Evolutionary conservation across 2,113 vertebrate species (phyloP), one percentile per base, ranked within the genome.

Genomic region (Sturnus vulgaris): DNA sequence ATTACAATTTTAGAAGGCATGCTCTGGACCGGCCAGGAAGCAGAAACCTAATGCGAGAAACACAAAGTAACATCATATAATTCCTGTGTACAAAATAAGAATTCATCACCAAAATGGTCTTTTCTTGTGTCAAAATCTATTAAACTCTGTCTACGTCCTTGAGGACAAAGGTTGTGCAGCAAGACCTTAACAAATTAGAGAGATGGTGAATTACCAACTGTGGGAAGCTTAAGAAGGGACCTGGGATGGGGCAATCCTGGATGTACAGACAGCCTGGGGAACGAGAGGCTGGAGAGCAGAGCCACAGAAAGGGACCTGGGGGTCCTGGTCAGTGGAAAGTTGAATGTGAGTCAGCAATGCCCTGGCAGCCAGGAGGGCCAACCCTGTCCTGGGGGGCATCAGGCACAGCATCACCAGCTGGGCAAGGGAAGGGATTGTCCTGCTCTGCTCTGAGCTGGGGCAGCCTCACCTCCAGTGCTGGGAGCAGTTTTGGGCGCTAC

Each of bases 401-500:
- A 65, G 49, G 50, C 50, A 52, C 25, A 52, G 30, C n/a, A 47
- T 21, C 0, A 0, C 15, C 75, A 63, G 35, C 21, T 0, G 0
- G 42, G 35, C 6, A 27, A 33, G 66, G 39, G 60, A 66, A 28
- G 8, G 28, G 13, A 53, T 53, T 39, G 53, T 53, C 52, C 60
- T 0, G 1, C 52, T 81, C 68, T 73, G 52, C 37, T 50, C 68
- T 65, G 52, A 1, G 0, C 33, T 73, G 52, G 19, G 10, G 16
- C 0, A 0, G 27, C 27, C 39, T 60, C n/a, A 46, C 24, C 13
- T 60, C 0, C 0, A 7, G 24, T 52, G 0, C 4, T 52, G 53
- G 8, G 28, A 0, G 9, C 3, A n/a, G 24, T 20, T 82, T 60
- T 15, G 53, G 53, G 6, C 13, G 31, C n/a, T 0, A 4, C 44